Conservation (phyloP, 1,140 invertebrate genomes). For the Formica selysi region DNA sequence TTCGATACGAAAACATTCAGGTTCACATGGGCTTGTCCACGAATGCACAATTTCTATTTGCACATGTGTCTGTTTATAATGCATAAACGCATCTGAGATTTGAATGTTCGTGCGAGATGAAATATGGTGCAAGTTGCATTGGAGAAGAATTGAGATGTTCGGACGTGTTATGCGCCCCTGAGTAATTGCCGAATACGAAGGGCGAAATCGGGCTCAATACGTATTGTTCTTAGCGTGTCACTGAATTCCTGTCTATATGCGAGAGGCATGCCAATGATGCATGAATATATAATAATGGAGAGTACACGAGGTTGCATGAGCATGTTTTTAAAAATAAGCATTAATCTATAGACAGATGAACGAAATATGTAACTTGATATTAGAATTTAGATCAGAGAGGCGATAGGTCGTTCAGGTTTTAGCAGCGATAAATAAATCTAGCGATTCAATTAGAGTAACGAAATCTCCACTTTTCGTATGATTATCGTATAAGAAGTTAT, state of each 20-base stretch:
- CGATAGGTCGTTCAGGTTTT: slow-evolving; percentile 12
- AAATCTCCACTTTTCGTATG: neutral
- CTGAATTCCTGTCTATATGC: slow-evolving; percentile 64
- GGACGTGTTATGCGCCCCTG: slow-evolving; percentile 72
- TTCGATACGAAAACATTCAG: slow-evolving; percentile 56
- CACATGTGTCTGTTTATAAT: slow-evolving; percentile 70
- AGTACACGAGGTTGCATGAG: slow-evolving; percentile 75
- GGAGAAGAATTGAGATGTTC: slow-evolving; percentile 71
- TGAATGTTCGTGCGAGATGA: slow-evolving; percentile 75
- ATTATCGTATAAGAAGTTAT: neutral
- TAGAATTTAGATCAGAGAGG: slow-evolving; percentile 49
- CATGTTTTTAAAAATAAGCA: slow-evolving; percentile 77
- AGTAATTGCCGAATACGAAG: slow-evolving; percentile 64
- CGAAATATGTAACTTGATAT: slow-evolving; percentile 45
- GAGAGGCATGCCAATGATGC: slow-evolving; percentile 76
- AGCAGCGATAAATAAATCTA: neutral
- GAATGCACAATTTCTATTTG: slow-evolving; percentile 67
- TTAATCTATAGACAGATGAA: slow-evolving; percentile 71
- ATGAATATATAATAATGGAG: slow-evolving; percentile 75
- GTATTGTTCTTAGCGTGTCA: slow-evolving; percentile 67
- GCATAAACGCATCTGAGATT: slow-evolving; percentile 70
- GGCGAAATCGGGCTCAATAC: slow-evolving; percentile 55
- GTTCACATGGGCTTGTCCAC: slow-evolving; percentile 58
- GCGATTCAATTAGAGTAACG: slow-evolving; percentile 18
- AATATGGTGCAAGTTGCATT: slow-evolving; percentile 74